A percentile compares a stretch with the other conserved stretches of the same genome.
phyloP scores from a whole-genome alignment of 2,113 vertebrate genomes.

The Coryphaenoides rupestris region DNA sequence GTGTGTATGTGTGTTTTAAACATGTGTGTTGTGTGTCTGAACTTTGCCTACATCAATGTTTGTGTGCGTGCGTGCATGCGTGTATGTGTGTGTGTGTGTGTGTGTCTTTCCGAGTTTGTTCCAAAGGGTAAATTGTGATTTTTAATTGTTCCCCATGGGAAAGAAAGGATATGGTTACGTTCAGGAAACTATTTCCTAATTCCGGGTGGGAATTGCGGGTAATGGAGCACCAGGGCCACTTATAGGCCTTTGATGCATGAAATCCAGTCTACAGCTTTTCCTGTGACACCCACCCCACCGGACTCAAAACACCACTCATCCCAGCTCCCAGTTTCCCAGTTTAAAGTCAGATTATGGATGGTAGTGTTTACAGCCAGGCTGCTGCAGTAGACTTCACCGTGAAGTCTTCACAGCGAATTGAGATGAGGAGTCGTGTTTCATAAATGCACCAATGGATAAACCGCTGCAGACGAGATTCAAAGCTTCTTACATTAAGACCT shows the following conservation, averaged over 20 bases:
- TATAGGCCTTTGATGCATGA: neutral
- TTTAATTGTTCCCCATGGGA: neutral
- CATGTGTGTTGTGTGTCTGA: too few relatives aligned
- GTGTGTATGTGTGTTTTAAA: neutral
- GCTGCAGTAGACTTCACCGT: neutral
- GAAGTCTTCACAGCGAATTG: neutral
- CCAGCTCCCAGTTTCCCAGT: neutral
- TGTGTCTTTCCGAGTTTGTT: neutral
- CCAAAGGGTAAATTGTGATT: neutral
- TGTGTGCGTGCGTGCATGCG: neutral
- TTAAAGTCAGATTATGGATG: neutral
- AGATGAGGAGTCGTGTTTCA: too few relatives aligned
- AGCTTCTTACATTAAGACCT: too few relatives aligned
- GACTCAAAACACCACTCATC: neutral
- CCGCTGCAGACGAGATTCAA: too few relatives aligned
- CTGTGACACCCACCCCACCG: neutral
- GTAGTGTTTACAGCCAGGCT: neutral
- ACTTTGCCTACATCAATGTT: too few relatives aligned
- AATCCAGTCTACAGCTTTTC: neutral
- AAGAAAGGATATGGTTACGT: neutral
- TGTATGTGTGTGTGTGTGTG: neutral
- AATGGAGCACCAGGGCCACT: neutral
- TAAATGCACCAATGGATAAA: too few relatives aligned
- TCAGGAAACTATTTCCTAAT: constrained; percentile 21
- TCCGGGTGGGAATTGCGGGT: neutral